A percentile compares a stretch with the other conserved stretches of the same genome.
These are phyloP conservation scores for Euura saliciscinereae DNA, from an alignment of 1,140 invertebrate genomes.

Conservation along the genomic window DNA sequence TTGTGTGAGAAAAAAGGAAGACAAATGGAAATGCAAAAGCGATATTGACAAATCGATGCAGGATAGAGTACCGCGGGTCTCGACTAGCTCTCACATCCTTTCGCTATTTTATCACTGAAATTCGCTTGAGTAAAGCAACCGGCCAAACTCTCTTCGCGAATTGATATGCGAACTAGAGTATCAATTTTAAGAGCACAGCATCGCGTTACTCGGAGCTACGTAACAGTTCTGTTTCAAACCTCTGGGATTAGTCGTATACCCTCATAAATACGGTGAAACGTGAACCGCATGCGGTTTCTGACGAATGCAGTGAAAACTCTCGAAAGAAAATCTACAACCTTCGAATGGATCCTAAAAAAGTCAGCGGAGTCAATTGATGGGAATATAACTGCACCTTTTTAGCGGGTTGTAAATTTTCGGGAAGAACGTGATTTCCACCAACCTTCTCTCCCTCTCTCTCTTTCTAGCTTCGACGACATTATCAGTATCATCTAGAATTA, in stretches of 20 bases:
- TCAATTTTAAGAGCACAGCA: background rate
- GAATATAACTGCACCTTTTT: slow-evolving; percentile 14
- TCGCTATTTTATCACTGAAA: background rate
- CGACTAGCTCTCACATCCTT: background rate
- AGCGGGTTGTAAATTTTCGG: slow-evolving; percentile 9
- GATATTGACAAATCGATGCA: background rate
- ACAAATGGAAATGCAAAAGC: background rate
- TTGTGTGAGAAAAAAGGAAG: background rate
- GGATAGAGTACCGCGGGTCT: background rate
- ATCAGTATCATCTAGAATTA: background rate
- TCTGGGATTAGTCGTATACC: background rate
- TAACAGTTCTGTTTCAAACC: background rate
- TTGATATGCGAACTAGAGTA: background rate
- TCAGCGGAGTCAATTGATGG: background rate
- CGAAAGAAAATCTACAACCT: slow-evolving; percentile 1
- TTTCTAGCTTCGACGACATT: background rate
- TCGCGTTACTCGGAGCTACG: background rate
- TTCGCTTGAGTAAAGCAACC: background rate
- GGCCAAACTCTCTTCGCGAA: background rate
- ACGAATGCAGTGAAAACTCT: background rate
- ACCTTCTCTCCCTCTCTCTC: background rate
- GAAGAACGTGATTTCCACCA: slow-evolving; percentile 10
- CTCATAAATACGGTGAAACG: background rate
- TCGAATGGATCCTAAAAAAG: background rate
- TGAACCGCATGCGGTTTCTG: background rate